These are phyloP conservation scores for Trachymyrmex cornetzi DNA, from an alignment of 1,140 invertebrate genomes.

Conservation along the genomic window DNA sequence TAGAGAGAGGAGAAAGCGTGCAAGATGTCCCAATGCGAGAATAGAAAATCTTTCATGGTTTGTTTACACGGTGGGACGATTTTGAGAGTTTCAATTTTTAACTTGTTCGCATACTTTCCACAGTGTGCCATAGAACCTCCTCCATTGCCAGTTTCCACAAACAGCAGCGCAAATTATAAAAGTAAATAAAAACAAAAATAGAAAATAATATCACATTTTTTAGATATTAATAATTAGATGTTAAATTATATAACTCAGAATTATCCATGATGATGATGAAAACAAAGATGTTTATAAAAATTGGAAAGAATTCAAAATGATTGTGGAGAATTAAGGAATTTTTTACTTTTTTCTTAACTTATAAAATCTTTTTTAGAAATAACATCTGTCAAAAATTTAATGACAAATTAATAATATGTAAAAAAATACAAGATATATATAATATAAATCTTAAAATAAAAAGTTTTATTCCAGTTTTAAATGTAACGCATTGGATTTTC, in stretches of 20 bases:
- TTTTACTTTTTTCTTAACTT: neutral
- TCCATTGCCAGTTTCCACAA: neutral
- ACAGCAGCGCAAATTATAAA: neutral
- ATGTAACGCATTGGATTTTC: neutral
- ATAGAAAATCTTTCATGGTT: slow-evolving; percentile 34
- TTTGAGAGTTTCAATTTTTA: slow-evolving; percentile 27
- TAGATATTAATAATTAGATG: neutral
- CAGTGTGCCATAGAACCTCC: neutral
- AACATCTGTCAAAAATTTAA: neutral
- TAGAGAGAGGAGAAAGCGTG: slow-evolving; percentile 74
- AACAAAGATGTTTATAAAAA: neutral
- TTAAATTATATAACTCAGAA: neutral
- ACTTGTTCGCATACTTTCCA: neutral
- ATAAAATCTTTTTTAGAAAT: neutral
- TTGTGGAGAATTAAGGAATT: neutral
- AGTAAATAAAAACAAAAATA: neutral
- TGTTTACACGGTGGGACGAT: neutral
- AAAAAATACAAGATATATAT: neutral
- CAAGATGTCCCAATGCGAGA: slow-evolving; percentile 73
- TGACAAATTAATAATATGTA: neutral
- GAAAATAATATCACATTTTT: neutral
- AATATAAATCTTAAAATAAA: neutral
- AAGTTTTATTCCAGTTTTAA: neutral
- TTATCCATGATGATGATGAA: neutral
- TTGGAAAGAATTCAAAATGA: neutral